These are phyloP conservation scores for Psilanteris sp. DNA, from an alignment of 1,140 invertebrate species.

Conservation along the genomic window DNA sequence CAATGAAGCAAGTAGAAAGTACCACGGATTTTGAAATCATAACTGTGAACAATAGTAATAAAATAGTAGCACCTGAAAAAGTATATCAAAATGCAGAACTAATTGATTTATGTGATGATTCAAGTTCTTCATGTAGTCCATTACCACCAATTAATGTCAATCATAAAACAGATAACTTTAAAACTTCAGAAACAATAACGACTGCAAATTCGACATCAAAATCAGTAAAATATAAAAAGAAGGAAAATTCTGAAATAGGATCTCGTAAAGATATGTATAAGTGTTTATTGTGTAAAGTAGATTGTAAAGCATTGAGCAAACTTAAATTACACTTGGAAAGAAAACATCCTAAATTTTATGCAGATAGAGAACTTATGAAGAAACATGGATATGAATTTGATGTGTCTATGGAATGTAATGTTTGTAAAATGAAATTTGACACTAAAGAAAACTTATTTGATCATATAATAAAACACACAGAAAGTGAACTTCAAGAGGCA, in stretches of 20 bases:
- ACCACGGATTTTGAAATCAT: slow-evolving; percentile 5
- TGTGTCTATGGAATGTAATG: slow-evolving; percentile 55
- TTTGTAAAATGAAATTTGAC: slow-evolving; percentile 68
- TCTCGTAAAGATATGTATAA: slow-evolving; percentile 7
- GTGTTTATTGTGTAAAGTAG: slow-evolving; percentile 30
- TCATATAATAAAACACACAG: slow-evolving; percentile 72
- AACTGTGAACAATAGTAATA: background rate
- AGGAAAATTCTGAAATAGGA: background rate
- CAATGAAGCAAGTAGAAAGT: too few relatives aligned
- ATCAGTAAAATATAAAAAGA: slow-evolving; percentile 4
- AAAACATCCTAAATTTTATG: slow-evolving; percentile 29
- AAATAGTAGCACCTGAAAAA: background rate
- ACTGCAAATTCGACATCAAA: background rate
- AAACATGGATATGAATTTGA: slow-evolving; percentile 32
- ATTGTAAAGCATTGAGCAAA: slow-evolving; percentile 23
- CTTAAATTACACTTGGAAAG: slow-evolving; percentile 39
- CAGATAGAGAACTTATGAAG: slow-evolving; percentile 44
- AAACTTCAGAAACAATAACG: background rate
- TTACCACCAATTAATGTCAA: background rate
- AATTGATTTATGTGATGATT: slow-evolving; percentile 20
- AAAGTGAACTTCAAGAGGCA: slow-evolving; percentile 67
- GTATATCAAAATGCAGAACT: background rate
- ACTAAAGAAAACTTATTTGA: slow-evolving; percentile 64
- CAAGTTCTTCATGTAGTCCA: background rate
- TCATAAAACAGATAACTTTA: background rate